These are phyloP conservation scores for Nemotelus pantherinus DNA, from an alignment of 2,888 invertebrate species.

Conservation along the genomic window DNA sequence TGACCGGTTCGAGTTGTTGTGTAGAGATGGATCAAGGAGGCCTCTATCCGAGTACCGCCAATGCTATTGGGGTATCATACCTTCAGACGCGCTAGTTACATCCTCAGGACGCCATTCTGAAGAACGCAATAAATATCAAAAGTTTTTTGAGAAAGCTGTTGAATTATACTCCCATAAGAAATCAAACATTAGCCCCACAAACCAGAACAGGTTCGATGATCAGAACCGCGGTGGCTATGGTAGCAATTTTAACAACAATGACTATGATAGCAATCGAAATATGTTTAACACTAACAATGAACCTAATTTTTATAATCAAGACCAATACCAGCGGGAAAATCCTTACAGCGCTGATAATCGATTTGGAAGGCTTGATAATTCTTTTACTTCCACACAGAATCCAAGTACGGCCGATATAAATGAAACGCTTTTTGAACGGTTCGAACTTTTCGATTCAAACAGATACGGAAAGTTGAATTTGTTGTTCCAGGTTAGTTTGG, in stretches of 20 bases:
- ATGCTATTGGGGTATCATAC: constrained; percentile 89
- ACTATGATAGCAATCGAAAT: constrained; percentile 39
- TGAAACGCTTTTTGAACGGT: constrained; percentile 68
- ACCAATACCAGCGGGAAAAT: constrained; percentile 57
- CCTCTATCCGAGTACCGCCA: constrained; percentile 74
- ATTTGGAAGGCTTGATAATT: constrained; percentile 59
- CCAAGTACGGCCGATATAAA: constrained; percentile 55
- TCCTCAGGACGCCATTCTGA: constrained; percentile 75
- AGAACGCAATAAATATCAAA: constrained; percentile 70
- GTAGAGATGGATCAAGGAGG: constrained; percentile 79
- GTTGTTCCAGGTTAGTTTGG: constrained; percentile 74
- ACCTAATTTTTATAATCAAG: constrained; percentile 52
- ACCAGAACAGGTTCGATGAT: constrained; percentile 34
- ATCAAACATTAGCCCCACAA: constrained; percentile 45
- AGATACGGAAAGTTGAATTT: constrained; percentile 78
- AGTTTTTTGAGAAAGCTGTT: constrained; percentile 71
- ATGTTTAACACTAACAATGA: constrained; percentile 46
- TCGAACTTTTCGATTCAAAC: constrained; percentile 78
- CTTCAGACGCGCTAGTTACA: constrained; percentile 84
- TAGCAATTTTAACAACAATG: constrained; percentile 56
- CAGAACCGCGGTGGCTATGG: constrained; percentile 44
- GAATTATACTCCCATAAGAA: constrained; percentile 66
- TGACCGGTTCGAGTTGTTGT: constrained; percentile 81
- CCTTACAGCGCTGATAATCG: constrained; percentile 47
- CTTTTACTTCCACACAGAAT: constrained; percentile 58